phyloP scores from a whole-genome alignment of 2,888 invertebrate genomes.

The Trissolcus japonicus region DNA sequence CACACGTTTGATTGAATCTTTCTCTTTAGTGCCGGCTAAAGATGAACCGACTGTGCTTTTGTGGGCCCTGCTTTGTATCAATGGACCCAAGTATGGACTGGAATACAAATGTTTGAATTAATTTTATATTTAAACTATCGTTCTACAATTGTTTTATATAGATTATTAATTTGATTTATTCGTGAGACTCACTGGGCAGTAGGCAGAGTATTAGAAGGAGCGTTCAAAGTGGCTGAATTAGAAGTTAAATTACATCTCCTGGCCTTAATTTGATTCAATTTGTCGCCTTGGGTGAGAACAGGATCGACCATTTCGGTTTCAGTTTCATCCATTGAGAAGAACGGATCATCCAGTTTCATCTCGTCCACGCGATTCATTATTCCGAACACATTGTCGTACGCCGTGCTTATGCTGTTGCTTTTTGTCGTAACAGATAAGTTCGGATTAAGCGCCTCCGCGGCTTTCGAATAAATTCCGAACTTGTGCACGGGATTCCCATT shows the following conservation, averaged over 20 bases:
- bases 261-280: constrained; percentile 77
- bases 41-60: constrained; percentile 61
- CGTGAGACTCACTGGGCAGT: constrained; percentile 69
- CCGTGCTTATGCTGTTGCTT: constrained; percentile 54
- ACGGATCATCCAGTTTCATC: constrained; percentile 70
- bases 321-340: constrained; percentile 57
- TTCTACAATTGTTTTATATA: neutral
- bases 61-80: constrained; percentile 70
- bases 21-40: constrained; percentile 67
- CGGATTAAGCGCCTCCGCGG: constrained; percentile 60
- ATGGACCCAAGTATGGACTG: constrained; percentile 72
- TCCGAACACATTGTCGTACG: constrained; percentile 72
- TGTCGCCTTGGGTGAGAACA: constrained; percentile 78
- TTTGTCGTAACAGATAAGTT: constrained; percentile 60
- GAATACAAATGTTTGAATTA: neutral
- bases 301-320: constrained; percentile 51
- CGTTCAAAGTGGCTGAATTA: constrained; percentile 62
- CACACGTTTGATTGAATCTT: constrained; percentile 70
- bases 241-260: constrained; percentile 66
- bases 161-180: neutral
- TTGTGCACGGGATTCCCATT: constrained; percentile 72
- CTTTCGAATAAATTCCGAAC: constrained; percentile 72
- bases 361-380: constrained; percentile 74
- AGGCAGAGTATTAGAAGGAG: constrained; percentile 64
- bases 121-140: neutral